Evolutionary conservation across 2,113 vertebrate genomes (phyloP).

Genomic region (Dasyurus viverrinus): DNA sequence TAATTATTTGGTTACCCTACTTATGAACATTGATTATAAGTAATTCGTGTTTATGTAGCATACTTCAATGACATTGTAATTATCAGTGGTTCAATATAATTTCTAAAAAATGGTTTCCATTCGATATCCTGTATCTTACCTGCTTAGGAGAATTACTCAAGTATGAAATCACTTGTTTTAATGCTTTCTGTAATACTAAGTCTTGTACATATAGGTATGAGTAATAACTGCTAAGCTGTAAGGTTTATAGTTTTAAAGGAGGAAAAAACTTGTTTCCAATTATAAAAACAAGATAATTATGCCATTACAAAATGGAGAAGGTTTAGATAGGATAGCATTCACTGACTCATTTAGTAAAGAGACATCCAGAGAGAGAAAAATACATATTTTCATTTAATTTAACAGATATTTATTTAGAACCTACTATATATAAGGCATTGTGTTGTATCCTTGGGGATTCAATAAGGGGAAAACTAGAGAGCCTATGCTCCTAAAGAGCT

Average conservation of each 20-base stretch:
- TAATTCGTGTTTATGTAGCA: background rate
- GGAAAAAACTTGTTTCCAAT: background rate
- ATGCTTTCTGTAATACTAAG: background rate
- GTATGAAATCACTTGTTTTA: background rate
- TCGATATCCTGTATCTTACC: background rate
- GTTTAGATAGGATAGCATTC: background rate
- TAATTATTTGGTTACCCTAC: background rate
- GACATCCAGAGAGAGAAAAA: background rate
- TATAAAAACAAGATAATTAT: no score
- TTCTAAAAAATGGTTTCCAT: background rate
- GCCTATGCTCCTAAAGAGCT: background rate
- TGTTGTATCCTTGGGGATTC: background rate
- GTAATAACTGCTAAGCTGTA: background rate
- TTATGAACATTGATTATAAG: background rate
- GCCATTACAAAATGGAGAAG: background rate
- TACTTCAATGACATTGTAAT: background rate
- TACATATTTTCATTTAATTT: background rate
- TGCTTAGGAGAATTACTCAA: background rate
- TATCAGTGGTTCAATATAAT: constrained; percentile 15
- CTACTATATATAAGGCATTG: background rate
- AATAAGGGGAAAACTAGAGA: background rate
- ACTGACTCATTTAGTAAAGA: background rate
- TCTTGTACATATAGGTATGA: background rate
- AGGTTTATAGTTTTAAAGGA: background rate
- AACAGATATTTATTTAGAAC: background rate